Evolutionary conservation across 2,797 vertebrate genomes (phyloP).

Genomic region (Epinephelus malabaricus): DNA sequence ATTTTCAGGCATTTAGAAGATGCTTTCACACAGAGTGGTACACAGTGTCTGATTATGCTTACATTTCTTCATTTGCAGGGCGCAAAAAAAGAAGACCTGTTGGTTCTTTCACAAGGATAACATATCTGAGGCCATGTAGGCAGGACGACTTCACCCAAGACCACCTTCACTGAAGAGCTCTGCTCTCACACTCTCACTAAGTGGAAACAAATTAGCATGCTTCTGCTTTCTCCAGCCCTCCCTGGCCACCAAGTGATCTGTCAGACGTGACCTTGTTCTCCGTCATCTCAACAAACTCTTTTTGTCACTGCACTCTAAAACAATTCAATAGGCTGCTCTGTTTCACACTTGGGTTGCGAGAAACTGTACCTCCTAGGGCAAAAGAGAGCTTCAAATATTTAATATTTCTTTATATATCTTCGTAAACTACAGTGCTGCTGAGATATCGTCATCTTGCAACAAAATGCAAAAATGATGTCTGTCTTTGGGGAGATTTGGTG

Average conservation of each 20-base stretch:
- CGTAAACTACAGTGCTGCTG: not conserved
- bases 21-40: not conserved
- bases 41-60: not conserved
- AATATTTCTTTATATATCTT: not conserved
- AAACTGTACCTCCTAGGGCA: not conserved
- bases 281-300: constrained; percentile 54
- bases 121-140: not conserved
- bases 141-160: constrained; percentile 10
- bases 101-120: not conserved
- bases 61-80: not conserved
- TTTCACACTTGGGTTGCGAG: not conserved
- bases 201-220: constrained; percentile 60
- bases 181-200: constrained; percentile 21
- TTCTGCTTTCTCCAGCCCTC: constrained; percentile 30
- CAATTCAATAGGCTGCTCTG: constrained; percentile 39
- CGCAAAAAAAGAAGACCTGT: not conserved
- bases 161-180: constrained; percentile 26
- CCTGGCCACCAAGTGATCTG: constrained; percentile 48
- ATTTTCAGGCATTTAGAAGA: not conserved
- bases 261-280: constrained; percentile 62
- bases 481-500: not conserved
- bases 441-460: not conserved
- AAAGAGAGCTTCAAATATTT: not conserved
- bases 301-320: constrained; percentile 39
- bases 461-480: not conserved